Evolutionary conservation across 2,797 vertebrate species (phyloP), one percentile per base, ranked within the genome.

Genomic region (Catamblyrhynchus diadema): DNA sequence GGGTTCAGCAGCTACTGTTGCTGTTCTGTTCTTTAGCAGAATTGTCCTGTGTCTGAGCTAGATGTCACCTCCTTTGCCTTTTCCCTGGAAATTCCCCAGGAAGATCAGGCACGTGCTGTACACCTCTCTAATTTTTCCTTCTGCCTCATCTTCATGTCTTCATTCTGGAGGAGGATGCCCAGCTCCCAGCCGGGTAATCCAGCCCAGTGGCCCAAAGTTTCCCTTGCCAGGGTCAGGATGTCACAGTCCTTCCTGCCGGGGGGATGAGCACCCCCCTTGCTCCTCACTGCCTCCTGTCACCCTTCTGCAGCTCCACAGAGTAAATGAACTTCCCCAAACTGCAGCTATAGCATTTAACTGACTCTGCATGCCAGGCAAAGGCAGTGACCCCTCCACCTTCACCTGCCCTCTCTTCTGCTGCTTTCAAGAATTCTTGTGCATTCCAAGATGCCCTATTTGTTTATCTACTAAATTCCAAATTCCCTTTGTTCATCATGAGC

Each of bases 331-430:
- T 9, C 35, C 8, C 3, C 32, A 37, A 32, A 18, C 27, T 51
- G 14, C 54, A 70, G 25, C 0, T 60, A 11, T 1, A 7, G 7
- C 21, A 2, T 2, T 1, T 2, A 5, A 33, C 3, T 32, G 53
- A 42, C 12, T 22, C 33, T 41, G 45, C 37, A 17, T 5, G 45
- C 37, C 21, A 35, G 45, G 25, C 37, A 41, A 41, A 24, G 7
- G 4, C 65, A 42, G 37, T 35, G 78, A 35, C 54, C 20, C 6
- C 23, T 25, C 10, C 50, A 39, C 17, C 61, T 41, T 56, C 35
- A 27, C 23, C 62, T 57, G 15, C 30, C 20, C 20, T 7, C 13
- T 51, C 37, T 37, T 14, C 56, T 51, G 44, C 64, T 42, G 25
- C n/a, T 35, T 50, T 13, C 21, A 25, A 16, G 8, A 4, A 9